phyloP scores from a whole-genome alignment of 2,113 vertebrate genomes.

The Trogon surrucura region DNA sequence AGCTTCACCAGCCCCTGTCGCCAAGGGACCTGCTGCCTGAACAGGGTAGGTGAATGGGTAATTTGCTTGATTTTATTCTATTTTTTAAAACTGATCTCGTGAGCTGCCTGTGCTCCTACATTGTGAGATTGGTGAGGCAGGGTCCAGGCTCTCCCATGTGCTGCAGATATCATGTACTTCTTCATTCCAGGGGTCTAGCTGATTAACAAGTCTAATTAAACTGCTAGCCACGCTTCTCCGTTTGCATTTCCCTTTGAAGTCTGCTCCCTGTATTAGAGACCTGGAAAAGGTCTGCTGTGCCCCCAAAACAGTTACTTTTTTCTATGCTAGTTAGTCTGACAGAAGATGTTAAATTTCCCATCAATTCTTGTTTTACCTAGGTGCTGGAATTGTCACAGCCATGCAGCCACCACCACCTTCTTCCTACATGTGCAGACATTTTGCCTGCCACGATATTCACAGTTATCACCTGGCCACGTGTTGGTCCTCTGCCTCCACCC shows the following conservation, averaged over 20 bases:
- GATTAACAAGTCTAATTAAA: conserved; percentile 51
- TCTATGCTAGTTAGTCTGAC: not conserved
- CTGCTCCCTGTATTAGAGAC: not conserved
- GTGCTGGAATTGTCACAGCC: not conserved
- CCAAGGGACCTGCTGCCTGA: not conserved
- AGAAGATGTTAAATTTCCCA: not conserved
- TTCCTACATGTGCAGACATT: not conserved
- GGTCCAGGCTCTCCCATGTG: not conserved
- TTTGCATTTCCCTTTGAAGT: conserved; percentile 53
- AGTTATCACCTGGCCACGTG: not conserved
- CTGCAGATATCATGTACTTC: not conserved
- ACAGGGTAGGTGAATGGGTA: not conserved
- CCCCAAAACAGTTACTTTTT: not conserved
- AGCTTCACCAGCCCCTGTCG: not conserved
- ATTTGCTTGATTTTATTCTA: not conserved
- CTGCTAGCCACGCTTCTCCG: not conserved
- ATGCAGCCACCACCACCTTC: not conserved
- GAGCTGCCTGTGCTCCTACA: not conserved
- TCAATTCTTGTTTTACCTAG: not conserved
- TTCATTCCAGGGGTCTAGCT: not conserved
- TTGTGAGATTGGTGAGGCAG: not conserved
- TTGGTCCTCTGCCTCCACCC: not conserved
- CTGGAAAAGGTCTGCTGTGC: not conserved
- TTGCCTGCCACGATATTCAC: not conserved
- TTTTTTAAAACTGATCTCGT: not conserved